Percentiles rank a stretch among this genome's conserved stretches.
Conservation (phyloP, 2,113 vertebrate species). For the Ranitomeya imitator region DNA sequence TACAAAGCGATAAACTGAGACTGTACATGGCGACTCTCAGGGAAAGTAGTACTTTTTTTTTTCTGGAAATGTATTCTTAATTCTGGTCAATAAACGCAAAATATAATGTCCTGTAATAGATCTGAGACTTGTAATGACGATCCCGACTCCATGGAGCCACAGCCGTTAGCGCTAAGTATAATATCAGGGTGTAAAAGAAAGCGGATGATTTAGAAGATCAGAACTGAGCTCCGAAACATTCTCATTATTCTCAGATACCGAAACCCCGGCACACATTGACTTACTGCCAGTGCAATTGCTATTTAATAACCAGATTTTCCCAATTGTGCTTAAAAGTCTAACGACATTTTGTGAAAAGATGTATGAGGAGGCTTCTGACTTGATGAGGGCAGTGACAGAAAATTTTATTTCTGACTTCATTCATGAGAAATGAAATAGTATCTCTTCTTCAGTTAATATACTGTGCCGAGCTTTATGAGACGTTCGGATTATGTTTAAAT, state of each 20-base stretch:
- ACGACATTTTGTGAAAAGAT: constrained; percentile 45
- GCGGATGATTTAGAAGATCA: constrained; percentile 6
- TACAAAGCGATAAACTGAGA: no score
- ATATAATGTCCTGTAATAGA: not conserved
- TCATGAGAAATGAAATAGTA: constrained; percentile 48
- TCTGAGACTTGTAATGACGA: not conserved
- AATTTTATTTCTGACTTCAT: constrained; percentile 43
- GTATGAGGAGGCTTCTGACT: constrained; percentile 35
- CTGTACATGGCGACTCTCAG: no score
- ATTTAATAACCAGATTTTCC: constrained; percentile 47
- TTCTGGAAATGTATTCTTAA: not conserved
- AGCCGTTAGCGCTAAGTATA: not conserved
- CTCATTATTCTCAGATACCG: constrained; percentile 4
- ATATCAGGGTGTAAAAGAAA: not conserved
- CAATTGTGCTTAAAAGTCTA: constrained; percentile 47
- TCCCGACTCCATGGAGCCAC: not conserved
- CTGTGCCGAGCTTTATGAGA: constrained; percentile 45
- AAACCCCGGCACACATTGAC: constrained; percentile 30
- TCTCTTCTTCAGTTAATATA: constrained; percentile 38
- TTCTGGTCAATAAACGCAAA: not conserved
- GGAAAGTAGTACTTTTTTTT: not conserved
- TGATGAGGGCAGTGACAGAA: constrained; percentile 46
- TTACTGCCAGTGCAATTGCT: constrained; percentile 19
- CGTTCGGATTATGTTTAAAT: constrained; percentile 48
- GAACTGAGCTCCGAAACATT: not conserved